Evolutionary conservation across 2,888 invertebrate genomes (phyloP), one percentile per base, ranked within the genome.

Genomic region (Helicoverpa assulta): DNA sequence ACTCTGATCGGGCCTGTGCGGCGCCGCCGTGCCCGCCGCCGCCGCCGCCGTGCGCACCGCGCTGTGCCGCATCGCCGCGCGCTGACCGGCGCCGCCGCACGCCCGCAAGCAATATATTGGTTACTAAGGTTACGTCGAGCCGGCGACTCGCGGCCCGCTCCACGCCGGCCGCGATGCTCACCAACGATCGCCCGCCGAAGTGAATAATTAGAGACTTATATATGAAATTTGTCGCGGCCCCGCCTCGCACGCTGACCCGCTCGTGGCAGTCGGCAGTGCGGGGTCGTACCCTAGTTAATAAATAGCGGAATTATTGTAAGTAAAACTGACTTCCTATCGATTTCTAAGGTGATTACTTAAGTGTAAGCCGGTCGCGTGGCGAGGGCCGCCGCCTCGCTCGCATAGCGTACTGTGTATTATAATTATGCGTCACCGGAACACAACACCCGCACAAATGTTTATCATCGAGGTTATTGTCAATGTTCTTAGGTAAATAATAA

Each of bases 1-100:
- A 88, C 96, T 96, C 95, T 96, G 96, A 97, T 95, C 93, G 89
- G 93, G 93, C 92, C 94, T 95, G 94, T 94, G 95, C 95, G 95
- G 94, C 94, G 94, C 94, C 91, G 93, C 91, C 86, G 93, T 90
- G 91, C 93, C 93, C 86, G 92, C 92, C 89, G 93, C 93, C 88
- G 92, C 93, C 86, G 89, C 90, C 81, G 93, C 94, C 87, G 89
- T 93, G 91, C 93, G 93, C 81, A 88, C 85, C 85, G 93, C 93
- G 89, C 89, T 94, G 86, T 93, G 93, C 89, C 91, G 92, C 91
- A 85, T 88, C 83, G 89, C 90, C 86, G 90, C 93, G 91, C 93
- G 93, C 89, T 90, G 90, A 86, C 86, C 86, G 89, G 78, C 68
- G 43, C 55, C 81, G 81, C 81, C 81, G 80, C 82, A 70, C 85